Evolutionary conservation across 2,888 invertebrate species (phyloP).

Genomic region (Chalcosyrphus nemorum): DNA sequence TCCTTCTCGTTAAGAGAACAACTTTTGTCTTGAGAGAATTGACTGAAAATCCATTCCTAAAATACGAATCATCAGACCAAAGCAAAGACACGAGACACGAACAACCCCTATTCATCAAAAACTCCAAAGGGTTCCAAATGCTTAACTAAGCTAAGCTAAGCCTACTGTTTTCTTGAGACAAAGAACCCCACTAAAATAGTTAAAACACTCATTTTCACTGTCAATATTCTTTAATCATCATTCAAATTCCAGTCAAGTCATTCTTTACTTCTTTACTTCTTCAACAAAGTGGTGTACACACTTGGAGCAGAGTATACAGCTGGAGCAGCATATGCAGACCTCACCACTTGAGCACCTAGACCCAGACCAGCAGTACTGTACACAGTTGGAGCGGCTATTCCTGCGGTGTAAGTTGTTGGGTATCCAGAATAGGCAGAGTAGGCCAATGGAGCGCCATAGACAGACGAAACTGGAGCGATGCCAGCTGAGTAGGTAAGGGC

Average conservation of each 20-base stretch:
- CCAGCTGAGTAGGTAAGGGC: conserved; percentile 36
- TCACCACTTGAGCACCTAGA: background rate
- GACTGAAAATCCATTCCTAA: no score
- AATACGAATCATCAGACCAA: no score
- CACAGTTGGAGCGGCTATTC: conserved; percentile 21
- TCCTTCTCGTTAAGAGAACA: no score
- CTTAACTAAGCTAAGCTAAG: no score
- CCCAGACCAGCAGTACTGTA: conserved; percentile 8
- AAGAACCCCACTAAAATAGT: no score
- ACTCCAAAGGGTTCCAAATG: no score
- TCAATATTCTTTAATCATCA: no score
- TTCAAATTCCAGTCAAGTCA: background rate
- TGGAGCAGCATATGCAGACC: background rate
- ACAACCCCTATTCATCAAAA: no score
- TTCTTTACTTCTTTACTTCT: conserved; percentile 27
- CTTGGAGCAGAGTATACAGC: conserved; percentile 4
- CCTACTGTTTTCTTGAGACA: no score
- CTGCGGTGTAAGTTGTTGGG: conserved; percentile 31
- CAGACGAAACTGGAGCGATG: background rate
- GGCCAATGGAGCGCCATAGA: conserved; percentile 41
- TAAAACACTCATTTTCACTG: no score
- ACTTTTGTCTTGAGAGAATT: no score
- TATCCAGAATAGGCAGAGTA: conserved; percentile 38
- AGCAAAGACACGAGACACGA: no score
- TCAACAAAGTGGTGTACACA: conserved; percentile 25